Evolutionary conservation across 2,888 invertebrate genomes (phyloP).

Genomic region (Eilema depressum): DNA sequence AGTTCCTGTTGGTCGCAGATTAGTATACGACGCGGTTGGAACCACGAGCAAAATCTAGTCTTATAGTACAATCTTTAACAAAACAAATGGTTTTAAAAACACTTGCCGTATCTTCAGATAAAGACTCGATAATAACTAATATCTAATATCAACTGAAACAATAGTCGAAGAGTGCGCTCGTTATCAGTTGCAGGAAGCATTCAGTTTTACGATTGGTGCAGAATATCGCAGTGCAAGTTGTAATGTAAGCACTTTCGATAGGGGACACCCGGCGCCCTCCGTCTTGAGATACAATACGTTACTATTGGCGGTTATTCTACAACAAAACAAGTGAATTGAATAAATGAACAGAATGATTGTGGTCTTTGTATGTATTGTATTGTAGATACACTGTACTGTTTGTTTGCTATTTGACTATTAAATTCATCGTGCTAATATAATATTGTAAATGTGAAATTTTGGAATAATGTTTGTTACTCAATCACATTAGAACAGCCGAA

Average conservation of each 20-base stretch:
- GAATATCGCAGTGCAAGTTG: slow-evolving; percentile 62
- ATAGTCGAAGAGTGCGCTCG: slow-evolving; percentile 13
- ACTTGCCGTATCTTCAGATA: not conserved
- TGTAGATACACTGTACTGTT: not conserved
- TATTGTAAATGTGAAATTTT: not conserved
- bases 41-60: not conserved
- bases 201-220: slow-evolving; percentile 41
- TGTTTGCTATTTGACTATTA: not conserved
- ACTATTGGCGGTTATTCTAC: slow-evolving; percentile 57
- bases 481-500: not conserved
- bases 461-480: not conserved
- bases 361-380: not conserved
- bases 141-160: slow-evolving; percentile 3
- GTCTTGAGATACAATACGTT: slow-evolving; percentile 69
- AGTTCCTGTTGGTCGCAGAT: not conserved
- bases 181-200: slow-evolving; percentile 42
- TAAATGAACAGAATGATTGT: not conserved
- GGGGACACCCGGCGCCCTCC: slow-evolving; percentile 78
- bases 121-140: no score
- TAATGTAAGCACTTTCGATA: slow-evolving; percentile 71
- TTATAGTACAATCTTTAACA: not conserved
- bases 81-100: no score
- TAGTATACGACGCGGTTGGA: not conserved
- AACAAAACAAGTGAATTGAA: slow-evolving; percentile 23
- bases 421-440: no score